Evolutionary conservation across 2,797 vertebrate genomes (phyloP), one percentile per base, ranked within the genome.

Genomic region (Esox masquinongy): DNA sequence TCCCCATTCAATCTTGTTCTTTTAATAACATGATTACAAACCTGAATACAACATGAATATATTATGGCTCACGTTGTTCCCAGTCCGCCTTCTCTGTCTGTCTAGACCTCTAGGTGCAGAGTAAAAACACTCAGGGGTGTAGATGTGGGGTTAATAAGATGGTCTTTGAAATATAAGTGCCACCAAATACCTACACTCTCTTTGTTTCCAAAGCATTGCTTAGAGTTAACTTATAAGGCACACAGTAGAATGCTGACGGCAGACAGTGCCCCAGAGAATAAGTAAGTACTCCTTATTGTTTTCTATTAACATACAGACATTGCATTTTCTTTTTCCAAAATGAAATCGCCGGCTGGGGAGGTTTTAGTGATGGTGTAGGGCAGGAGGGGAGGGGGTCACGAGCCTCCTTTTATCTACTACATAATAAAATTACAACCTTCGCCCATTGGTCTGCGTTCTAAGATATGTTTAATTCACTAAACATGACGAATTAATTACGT

Each of bases 401-500:
- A 73, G 68, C 79, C 77, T 87, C 77, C 88, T 91, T 92, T 94
- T 92, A 92, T 95, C 89, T 92, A 81, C 87, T 80, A 86, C 88
- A 90, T 92, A 91, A 92, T 91, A 92, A 92, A 92, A 87, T 86
- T 77, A 85, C 85, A 39, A 16, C 74, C 82, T 88, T 84, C 80
- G 77, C 70, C 78, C 85, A 64, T 75, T 26, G 8, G n/a, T 4
- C 88, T 89, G 91, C 91, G 90, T 86, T 92, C 80, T 80, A 80
- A 86, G 84, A 88, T 89, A 88, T 92, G 88, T 91, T 92, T 93
- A 92, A 91, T 94, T 94, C 91, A 83, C 86, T 88, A 88, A 94
- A 93, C 91, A 92, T 85, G 90, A 90, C 93, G 89, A 94, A 90
- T 91, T 94, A 94, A 95, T 95, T 93, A 93, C 17, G 0, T 85